A percentile compares a stretch with the other conserved stretches of the same genome.
Conservation (phyloP, 30 jellyfish, hydroid and myxozoan species). For the Morbakka virulenta region DNA sequence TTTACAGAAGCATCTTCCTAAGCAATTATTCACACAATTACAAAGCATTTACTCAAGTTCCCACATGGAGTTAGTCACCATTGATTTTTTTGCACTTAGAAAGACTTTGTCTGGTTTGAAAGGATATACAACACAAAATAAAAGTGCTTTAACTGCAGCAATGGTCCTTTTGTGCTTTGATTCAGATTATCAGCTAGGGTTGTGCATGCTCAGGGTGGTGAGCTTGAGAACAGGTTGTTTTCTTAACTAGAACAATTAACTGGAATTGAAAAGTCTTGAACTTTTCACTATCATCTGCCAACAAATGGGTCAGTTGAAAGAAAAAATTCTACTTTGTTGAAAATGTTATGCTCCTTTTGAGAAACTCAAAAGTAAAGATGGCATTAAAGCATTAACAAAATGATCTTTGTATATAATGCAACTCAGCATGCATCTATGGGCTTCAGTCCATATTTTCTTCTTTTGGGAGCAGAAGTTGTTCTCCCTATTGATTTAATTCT, state of each 20-base stretch:
- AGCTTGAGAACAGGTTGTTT: conserved; percentile 33
- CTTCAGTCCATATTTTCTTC: conserved; percentile 13
- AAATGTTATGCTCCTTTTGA: conserved; percentile 3
- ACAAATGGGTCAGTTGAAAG: conserved; percentile 31
- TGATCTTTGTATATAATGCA: conserved; percentile 7
- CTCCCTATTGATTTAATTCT: too few species aligned
- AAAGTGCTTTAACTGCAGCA: conserved; percentile 50
- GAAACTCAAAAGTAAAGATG: conserved; percentile 9
- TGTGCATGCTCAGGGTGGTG: conserved; percentile 47
- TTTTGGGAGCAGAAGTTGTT: conserved; percentile 19
- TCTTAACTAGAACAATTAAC: conserved; percentile 14
- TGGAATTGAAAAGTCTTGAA: conserved; percentile 9
- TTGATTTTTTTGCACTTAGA: too few species aligned
- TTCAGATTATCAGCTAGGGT: conserved; percentile 24
- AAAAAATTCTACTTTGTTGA: conserved; percentile 1
- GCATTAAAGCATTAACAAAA: conserved; percentile 11
- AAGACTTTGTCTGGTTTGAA: too few species aligned
- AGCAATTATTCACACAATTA: too few species aligned
- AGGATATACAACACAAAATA: conserved; percentile 39
- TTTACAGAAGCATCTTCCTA: too few species aligned
- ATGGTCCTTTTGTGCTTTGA: conserved; percentile 9
- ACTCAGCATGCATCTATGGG: conserved; percentile 31
- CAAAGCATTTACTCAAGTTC: too few species aligned
- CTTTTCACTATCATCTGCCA: conserved; percentile 33
- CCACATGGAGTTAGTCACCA: too few species aligned